These are phyloP conservation scores for Pocillopora damicornis DNA, from an alignment of 64 coral and sea anemone genomes.

Conservation along the genomic window DNA sequence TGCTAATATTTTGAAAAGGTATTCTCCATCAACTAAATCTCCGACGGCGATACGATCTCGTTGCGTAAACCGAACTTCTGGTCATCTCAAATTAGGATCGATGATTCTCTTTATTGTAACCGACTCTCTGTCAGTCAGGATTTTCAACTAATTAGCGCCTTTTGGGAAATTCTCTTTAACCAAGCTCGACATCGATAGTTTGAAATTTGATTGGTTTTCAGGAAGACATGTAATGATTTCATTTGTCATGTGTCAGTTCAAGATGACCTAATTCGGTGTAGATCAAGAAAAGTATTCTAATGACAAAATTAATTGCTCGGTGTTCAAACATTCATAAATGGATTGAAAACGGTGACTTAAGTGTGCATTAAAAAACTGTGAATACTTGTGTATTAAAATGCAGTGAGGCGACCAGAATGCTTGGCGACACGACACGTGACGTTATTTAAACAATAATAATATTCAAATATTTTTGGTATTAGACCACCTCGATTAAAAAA, in stretches of 20 bases:
- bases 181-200: background rate
- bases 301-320: background rate
- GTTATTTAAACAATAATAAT: background rate
- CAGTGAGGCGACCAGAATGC: background rate
- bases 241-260: background rate
- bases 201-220: background rate
- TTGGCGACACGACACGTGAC: background rate
- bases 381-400: background rate
- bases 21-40: slow-evolving; percentile 1
- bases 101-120: background rate
- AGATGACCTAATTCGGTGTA: background rate
- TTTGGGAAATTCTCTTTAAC: background rate
- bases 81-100: background rate
- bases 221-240: background rate
- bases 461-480: background rate
- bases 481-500: slow-evolving; percentile 8
- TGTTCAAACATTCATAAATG: background rate
- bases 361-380: background rate
- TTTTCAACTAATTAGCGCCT: background rate
- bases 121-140: slow-evolving; percentile 6
- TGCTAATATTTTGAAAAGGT: slow-evolving; percentile 23
- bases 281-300: background rate
- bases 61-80: background rate
- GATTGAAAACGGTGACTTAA: background rate
- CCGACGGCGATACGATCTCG: slow-evolving; percentile 19